Evolutionary conservation across 2,888 invertebrate species (phyloP), one percentile per base, ranked within the genome.

Genomic region (Amphipyra berbera): DNA sequence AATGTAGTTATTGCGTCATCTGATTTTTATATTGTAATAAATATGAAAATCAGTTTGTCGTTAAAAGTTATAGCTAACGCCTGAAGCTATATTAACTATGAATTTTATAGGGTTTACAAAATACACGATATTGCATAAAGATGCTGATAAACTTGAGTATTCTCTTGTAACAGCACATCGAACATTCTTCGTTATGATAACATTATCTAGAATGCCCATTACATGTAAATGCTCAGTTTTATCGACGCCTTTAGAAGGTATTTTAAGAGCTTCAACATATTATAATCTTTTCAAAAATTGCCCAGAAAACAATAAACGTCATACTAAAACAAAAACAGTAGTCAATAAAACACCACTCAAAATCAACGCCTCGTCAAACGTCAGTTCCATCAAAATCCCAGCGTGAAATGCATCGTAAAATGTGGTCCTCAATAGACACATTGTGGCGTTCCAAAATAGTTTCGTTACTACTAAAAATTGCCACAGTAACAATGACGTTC

Each of bases 401-500:
- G 30, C 10, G 47, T 41, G 47, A 33, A 57, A 61, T 61, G 45
- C 50, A 21, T 21, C 21, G 67, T 71, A 58, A 66, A 65, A 55
- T 58, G 40, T 71, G 37, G 2, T 13, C 45, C 30, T 30, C 38
- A 10, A 65, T 15, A 38, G 27, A 40, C 14, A 44, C 14, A 55
- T 37, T 38, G 42, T 58, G 42, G 27, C 52, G 37, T 12, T 6
- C 48, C 37, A 37, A 68, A 74, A 68, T 52, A 56, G 41, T 74
- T 69, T 59, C 60, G 66, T 54, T 59, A 52, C 58, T 72, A 68
- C 68, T 68, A 68, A 70, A 68, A 73, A 60, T 66, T 48, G 59
- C 68, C 63, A 61, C 50, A 9, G 52, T 60, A 65, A 76, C 80
- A 77, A 70, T 65, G 70, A 66, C 59, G 37, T 67, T 68, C 57